Evolutionary conservation across 2,797 vertebrate species (phyloP).

Genomic region (Sebastes kiyomatsui): DNA sequence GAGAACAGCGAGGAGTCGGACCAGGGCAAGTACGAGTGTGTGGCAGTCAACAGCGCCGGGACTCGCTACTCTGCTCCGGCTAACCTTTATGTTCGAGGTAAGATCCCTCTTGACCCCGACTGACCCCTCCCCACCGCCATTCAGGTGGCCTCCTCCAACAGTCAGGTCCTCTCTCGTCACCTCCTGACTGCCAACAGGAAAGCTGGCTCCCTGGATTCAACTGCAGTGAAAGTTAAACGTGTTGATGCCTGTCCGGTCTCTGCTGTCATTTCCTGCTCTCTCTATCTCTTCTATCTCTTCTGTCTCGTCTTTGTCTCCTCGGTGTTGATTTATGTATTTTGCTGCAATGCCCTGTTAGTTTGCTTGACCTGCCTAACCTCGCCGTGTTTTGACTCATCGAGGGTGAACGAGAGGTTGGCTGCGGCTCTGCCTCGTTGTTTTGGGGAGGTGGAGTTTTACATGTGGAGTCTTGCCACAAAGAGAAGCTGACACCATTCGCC

Average conservation of each 20-base stretch:
- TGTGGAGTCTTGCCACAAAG: constrained; percentile 31
- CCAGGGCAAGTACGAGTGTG: constrained; percentile 99
- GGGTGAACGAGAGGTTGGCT: constrained; percentile 41
- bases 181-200: constrained; percentile 27
- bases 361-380: constrained; percentile 27
- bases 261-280: constrained; percentile 12
- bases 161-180: not conserved
- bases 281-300: constrained; percentile 2
- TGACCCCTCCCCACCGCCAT: not conserved
- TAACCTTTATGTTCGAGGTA: constrained; percentile 99
- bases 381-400: constrained; percentile 9
- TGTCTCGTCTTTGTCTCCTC: constrained; percentile 21
- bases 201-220: not conserved
- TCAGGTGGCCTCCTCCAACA: constrained; percentile 20
- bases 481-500: constrained; percentile 12
- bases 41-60: constrained; percentile 95
- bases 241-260: not conserved
- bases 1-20: constrained; percentile 98
- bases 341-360: constrained; percentile 16
- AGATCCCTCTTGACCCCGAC: constrained; percentile 64
- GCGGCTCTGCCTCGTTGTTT: constrained; percentile 24
- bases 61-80: constrained; percentile 97
- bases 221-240: constrained; percentile 26
- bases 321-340: constrained; percentile 33
- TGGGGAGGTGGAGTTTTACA: not conserved